Conservation (phyloP, 2,888 invertebrate species). For the Watsonalla binaria region DNA sequence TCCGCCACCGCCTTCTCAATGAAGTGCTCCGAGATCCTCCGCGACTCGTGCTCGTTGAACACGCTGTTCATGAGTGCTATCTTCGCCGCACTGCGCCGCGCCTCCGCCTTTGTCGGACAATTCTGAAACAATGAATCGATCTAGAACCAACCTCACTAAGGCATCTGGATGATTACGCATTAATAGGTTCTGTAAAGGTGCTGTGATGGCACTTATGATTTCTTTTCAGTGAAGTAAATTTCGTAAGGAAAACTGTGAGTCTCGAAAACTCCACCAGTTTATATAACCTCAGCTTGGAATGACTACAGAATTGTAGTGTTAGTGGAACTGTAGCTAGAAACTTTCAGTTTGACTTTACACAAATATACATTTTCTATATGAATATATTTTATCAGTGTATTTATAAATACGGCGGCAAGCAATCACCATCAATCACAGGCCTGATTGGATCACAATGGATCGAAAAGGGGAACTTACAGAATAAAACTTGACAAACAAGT, state of each 20-base stretch:
- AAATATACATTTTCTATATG: too few species aligned
- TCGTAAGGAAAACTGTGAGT: too few species aligned
- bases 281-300: too few species aligned
- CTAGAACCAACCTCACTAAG: background rate
- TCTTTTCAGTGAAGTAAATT: too few species aligned
- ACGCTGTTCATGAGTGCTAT: slow-evolving; percentile 98
- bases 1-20: slow-evolving; percentile 95
- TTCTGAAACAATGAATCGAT: slow-evolving; percentile 76
- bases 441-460: background rate
- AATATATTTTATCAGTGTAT: too few species aligned
- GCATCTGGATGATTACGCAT: too few species aligned
- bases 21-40: slow-evolving; percentile 95
- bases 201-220: too few species aligned
- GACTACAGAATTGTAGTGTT: too few species aligned
- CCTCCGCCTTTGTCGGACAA: slow-evolving; percentile 96
- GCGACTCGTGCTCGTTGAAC: slow-evolving; percentile 96
- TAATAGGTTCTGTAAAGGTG: too few species aligned
- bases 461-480: background rate
- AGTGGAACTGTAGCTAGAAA: too few species aligned
- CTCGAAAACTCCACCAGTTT: too few species aligned
- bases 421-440: background rate
- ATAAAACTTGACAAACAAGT: background rate
- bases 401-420: background rate
- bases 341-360: too few species aligned
- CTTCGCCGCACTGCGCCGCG: slow-evolving; percentile 95